Conservation (phyloP, 2,888 invertebrate species). For the Lithosia quadra region DNA sequence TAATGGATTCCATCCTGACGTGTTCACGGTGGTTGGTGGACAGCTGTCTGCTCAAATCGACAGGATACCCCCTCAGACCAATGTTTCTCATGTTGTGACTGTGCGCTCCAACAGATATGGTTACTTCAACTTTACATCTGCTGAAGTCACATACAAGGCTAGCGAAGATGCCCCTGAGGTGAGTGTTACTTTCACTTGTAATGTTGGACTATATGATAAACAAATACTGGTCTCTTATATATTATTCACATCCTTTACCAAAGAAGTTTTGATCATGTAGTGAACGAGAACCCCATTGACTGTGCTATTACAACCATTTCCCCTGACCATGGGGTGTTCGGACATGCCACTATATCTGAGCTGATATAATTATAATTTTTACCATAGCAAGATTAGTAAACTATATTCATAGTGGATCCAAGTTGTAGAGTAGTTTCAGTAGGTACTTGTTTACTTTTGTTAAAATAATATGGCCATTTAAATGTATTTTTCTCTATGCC, state of each 20-base stretch:
- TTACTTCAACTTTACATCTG: slow-evolving; percentile 98
- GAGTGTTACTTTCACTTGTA: slow-evolving; percentile 56
- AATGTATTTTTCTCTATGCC: too few relatives aligned
- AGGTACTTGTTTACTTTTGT: too few relatives aligned
- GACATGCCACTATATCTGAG: too few relatives aligned
- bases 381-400: not conserved
- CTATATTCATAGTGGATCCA: not conserved
- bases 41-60: slow-evolving; percentile 94
- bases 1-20: slow-evolving; percentile 96
- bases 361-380: too few relatives aligned
- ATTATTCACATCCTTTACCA: not conserved
- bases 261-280: too few relatives aligned
- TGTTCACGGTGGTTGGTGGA: slow-evolving; percentile 96
- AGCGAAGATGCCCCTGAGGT: slow-evolving; percentile 93
- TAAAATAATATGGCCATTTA: too few relatives aligned
- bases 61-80: slow-evolving; percentile 96
- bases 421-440: too few relatives aligned
- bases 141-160: slow-evolving; percentile 95
- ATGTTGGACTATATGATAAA: not conserved
- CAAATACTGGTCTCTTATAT: not conserved
- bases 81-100: slow-evolving; percentile 97
- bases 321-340: too few relatives aligned
- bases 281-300: too few relatives aligned
- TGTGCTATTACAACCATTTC: too few relatives aligned
- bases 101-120: slow-evolving; percentile 96